A percentile compares a stretch with the other conserved stretches of the same genome.
Evolutionary conservation across 2,888 invertebrate genomes (phyloP).

Genomic region (Lissocephala sabroskyi): DNA sequence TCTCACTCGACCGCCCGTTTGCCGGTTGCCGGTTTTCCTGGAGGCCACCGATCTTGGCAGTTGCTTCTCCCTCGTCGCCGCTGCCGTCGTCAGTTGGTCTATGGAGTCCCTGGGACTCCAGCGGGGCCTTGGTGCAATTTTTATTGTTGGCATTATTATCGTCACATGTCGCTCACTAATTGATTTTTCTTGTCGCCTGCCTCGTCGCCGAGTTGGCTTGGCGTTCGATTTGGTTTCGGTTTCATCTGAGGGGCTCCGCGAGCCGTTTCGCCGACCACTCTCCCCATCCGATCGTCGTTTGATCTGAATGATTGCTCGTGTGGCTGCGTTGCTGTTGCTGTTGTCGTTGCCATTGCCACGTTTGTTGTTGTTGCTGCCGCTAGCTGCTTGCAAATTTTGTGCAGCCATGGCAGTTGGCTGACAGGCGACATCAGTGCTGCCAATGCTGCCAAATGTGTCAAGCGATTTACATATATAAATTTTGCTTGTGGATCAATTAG

Average conservation of each 20-base stretch:
- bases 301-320: constrained; percentile 14
- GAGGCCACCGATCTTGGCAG: constrained; percentile 14
- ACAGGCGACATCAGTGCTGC: constrained; percentile 61
- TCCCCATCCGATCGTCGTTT: constrained; percentile 21
- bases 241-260: too few relatives aligned
- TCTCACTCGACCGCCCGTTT: background rate
- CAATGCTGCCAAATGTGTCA: constrained; percentile 61
- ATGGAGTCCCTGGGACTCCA: background rate
- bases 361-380: constrained; percentile 3
- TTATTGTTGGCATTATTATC: constrained; percentile 71
- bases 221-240: constrained; percentile 8
- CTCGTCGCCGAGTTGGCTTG: constrained; percentile 38
- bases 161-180: constrained; percentile 73
- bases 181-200: constrained; percentile 73
- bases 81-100: constrained; percentile 14
- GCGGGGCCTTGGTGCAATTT: constrained; percentile 36
- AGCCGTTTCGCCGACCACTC: too few relatives aligned
- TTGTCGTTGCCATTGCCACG: constrained; percentile 14
- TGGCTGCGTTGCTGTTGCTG: constrained; percentile 20
- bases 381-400: constrained; percentile 48
- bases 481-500: constrained; percentile 36
- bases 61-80: constrained; percentile 13
- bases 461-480: constrained; percentile 58
- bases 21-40: background rate
- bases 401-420: constrained; percentile 55